Evolutionary conservation across 2,888 invertebrate species (phyloP).

Genomic region (Auanema sp.): DNA sequence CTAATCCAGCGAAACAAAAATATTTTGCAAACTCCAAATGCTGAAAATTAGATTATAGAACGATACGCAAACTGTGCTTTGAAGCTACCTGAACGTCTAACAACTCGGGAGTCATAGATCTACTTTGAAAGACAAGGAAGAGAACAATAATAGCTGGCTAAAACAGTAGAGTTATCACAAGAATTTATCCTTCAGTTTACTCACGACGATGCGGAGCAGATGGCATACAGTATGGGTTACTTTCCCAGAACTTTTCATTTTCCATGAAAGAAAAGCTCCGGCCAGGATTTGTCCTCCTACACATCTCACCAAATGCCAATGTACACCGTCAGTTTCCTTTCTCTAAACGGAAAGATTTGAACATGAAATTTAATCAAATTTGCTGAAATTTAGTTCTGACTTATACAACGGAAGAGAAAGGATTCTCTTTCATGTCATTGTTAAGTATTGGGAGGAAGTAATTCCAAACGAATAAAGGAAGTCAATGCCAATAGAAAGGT

Average conservation of each 20-base stretch:
- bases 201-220: slow-evolving; percentile 40
- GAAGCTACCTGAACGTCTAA: slow-evolving; percentile 29
- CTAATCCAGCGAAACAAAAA: slow-evolving; percentile 33
- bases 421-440: too few species aligned
- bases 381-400: neutral
- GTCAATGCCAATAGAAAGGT: neutral
- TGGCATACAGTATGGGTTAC: slow-evolving; percentile 39
- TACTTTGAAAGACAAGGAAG: slow-evolving; percentile 47
- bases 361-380: neutral
- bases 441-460: neutral
- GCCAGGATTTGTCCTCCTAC: slow-evolving; percentile 61
- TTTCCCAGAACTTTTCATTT: slow-evolving; percentile 23
- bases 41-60: slow-evolving; percentile 22
- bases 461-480: neutral
- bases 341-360: slow-evolving; percentile 29
- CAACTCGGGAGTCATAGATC: slow-evolving; percentile 42
- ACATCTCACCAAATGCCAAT: slow-evolving; percentile 63
- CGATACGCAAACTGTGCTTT: neutral
- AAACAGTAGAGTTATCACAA: slow-evolving; percentile 11
- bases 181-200: slow-evolving; percentile 22
- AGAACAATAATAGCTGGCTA: slow-evolving; percentile 48
- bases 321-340: slow-evolving; percentile 59
- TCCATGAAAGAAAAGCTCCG: slow-evolving; percentile 35
- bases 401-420: neutral
- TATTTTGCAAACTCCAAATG: slow-evolving; percentile 38